Evolutionary conservation across 2,113 vertebrate genomes (phyloP).

Genomic region (Delphinapterus leucas): DNA sequence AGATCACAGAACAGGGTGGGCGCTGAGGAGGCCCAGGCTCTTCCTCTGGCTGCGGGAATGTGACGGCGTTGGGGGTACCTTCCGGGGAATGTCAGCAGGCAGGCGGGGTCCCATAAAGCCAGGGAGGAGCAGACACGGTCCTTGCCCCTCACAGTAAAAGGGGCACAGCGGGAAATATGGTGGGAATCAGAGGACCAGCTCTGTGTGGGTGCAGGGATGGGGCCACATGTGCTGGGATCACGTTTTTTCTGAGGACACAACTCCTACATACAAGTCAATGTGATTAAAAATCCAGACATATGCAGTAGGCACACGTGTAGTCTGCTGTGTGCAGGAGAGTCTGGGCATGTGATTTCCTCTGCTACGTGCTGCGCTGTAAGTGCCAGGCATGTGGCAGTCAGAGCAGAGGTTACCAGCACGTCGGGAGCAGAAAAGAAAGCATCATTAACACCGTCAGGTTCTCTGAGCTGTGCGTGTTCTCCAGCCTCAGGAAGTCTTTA

Average conservation of each 20-base stretch:
- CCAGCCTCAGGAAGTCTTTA: not conserved
- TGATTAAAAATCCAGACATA: not conserved
- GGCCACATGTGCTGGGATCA: not conserved
- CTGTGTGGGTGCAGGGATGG: not conserved
- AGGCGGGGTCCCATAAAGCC: accelerated
- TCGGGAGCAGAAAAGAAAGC: not conserved
- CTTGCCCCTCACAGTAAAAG: not conserved
- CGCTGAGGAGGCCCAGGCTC: not conserved
- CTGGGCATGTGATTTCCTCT: not conserved
- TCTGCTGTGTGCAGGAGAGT: not conserved
- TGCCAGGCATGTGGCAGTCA: not conserved
- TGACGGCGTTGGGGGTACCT: not conserved
- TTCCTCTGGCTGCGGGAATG: not conserved
- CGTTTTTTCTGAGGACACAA: not conserved
- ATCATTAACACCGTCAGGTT: not conserved
- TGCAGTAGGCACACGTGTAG: not conserved
- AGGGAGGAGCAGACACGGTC: not conserved
- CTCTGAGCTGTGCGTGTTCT: not conserved
- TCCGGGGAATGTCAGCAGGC: not conserved
- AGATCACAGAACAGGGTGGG: not conserved
- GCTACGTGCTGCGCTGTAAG: not conserved
- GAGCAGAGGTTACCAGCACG: slow-evolving; percentile 30
- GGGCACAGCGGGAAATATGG: too few species aligned
- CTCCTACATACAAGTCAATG: not conserved
- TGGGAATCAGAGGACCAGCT: not conserved